phyloP scores from a whole-genome alignment of 2,797 vertebrate genomes.

The Uromys caudimaculatus region DNA sequence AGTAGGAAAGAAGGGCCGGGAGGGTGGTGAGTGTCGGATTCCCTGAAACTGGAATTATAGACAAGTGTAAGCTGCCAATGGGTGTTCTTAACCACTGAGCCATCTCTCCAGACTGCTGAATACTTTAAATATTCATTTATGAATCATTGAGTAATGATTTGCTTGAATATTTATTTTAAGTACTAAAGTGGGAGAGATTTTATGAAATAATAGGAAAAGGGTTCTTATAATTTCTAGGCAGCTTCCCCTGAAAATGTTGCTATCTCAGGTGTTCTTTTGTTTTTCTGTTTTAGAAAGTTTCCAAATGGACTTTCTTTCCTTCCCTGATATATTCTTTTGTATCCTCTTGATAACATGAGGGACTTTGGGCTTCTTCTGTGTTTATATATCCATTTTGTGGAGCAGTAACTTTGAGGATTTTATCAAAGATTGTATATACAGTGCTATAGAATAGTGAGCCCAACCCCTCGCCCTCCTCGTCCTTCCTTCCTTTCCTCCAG shows the following conservation, averaged over 20 bases:
- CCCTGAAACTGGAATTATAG: not conserved
- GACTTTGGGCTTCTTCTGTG: not conserved
- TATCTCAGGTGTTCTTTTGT: not conserved
- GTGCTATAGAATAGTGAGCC: not conserved
- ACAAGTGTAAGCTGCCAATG: not conserved
- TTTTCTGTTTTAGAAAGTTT: not conserved
- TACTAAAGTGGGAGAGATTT: not conserved
- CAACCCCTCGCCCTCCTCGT: accelerated
- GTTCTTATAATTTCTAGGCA: not conserved
- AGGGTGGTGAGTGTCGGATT: too few relatives aligned
- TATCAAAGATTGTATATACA: not conserved
- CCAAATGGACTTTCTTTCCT: not conserved
- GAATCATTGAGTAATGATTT: not conserved
- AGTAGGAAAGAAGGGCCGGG: not conserved
- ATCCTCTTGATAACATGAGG: not conserved
- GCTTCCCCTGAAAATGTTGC: not conserved
- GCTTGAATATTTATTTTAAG: conserved; percentile 18
- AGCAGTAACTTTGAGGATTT: not conserved
- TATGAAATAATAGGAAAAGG: not conserved
- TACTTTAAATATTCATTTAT: conserved; percentile 53
- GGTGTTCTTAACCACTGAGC: not conserved
- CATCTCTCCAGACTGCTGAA: not conserved
- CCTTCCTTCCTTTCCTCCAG: not conserved
- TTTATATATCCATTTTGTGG: not conserved
- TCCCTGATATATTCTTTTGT: not conserved